Percentiles rank a stretch among this genome's conserved stretches.
Evolutionary conservation across 1,140 invertebrate species (phyloP).

Genomic region (Fopius arisanus): DNA sequence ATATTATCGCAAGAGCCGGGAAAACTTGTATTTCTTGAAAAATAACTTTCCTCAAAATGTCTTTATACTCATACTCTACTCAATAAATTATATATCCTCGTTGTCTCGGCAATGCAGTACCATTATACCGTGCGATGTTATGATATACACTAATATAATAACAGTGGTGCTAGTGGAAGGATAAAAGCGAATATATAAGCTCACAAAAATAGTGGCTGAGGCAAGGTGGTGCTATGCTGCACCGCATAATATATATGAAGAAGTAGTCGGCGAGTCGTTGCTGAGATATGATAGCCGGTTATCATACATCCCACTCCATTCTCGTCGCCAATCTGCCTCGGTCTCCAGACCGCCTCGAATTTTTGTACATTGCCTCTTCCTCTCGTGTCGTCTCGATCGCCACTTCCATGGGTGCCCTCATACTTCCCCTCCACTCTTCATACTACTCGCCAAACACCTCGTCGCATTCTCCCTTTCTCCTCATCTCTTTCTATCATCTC

Average conservation of each 20-base stretch:
- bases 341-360: constrained; percentile 22
- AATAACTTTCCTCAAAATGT: too few species aligned
- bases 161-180: too few species aligned
- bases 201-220: too few species aligned
- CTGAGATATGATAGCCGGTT: constrained; percentile 58
- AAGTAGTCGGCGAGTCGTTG: constrained; percentile 34
- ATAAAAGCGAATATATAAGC: too few species aligned
- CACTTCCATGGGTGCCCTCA: constrained; percentile 29
- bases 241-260: neutral
- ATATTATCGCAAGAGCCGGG: too few species aligned
- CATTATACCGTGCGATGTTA: too few species aligned
- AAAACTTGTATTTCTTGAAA: too few species aligned
- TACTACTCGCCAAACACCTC: constrained; percentile 2
- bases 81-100: too few species aligned
- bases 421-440: constrained; percentile 29
- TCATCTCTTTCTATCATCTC: neutral
- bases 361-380: constrained; percentile 27
- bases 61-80: too few species aligned
- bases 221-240: neutral
- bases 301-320: constrained; percentile 42
- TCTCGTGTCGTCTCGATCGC: constrained; percentile 24
- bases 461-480: neutral
- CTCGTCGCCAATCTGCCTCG: neutral
- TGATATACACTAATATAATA: too few species aligned
- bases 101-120: too few species aligned